A percentile compares a stretch with the other conserved stretches of the same genome.
Conservation (phyloP, 2,888 invertebrate species). For the Matsumyia berberina region DNA sequence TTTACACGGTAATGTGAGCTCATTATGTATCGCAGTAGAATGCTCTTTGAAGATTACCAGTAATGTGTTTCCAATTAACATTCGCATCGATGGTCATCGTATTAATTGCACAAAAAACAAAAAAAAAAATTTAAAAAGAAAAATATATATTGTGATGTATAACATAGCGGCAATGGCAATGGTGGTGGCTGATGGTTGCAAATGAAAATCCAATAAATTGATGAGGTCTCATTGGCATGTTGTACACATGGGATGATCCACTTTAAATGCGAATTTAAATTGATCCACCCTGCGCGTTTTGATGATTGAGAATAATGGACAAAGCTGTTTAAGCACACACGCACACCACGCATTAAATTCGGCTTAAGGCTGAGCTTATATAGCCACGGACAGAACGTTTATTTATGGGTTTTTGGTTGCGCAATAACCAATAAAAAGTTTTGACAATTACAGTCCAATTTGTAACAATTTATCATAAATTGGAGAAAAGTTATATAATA, state of each 20-base stretch:
- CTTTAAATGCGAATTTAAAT: slow-evolving; percentile 13
- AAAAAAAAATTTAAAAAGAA: slow-evolving; percentile 2
- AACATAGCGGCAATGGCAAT: slow-evolving; percentile 21
- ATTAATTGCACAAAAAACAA: slow-evolving; percentile 8
- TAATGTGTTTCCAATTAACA: slow-evolving; percentile 45
- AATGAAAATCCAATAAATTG: slow-evolving; percentile 49
- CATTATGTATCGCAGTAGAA: slow-evolving; percentile 34
- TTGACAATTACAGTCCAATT: neutral
- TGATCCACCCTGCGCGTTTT: slow-evolving; percentile 7
- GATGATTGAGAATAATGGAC: slow-evolving; percentile 30
- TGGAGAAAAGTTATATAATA: no score
- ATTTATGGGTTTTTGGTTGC: neutral
- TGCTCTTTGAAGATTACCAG: slow-evolving; percentile 24
- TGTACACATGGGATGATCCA: slow-evolving; percentile 39
- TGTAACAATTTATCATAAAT: neutral
- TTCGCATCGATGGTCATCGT: slow-evolving; percentile 21
- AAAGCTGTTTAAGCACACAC: slow-evolving; percentile 55
- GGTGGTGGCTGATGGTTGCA: slow-evolving; percentile 35
- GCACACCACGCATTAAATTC: slow-evolving; percentile 53
- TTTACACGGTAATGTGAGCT: slow-evolving; percentile 6
- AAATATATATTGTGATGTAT: slow-evolving; percentile 23
- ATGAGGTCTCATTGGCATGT: slow-evolving; percentile 34
- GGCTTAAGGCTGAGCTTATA: slow-evolving; percentile 44
- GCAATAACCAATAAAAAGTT: neutral
- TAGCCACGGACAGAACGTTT: neutral